Evolutionary conservation across 2,113 vertebrate genomes (phyloP), one percentile per base, ranked within the genome.

Genomic region (Solenodon paradoxus): DNA sequence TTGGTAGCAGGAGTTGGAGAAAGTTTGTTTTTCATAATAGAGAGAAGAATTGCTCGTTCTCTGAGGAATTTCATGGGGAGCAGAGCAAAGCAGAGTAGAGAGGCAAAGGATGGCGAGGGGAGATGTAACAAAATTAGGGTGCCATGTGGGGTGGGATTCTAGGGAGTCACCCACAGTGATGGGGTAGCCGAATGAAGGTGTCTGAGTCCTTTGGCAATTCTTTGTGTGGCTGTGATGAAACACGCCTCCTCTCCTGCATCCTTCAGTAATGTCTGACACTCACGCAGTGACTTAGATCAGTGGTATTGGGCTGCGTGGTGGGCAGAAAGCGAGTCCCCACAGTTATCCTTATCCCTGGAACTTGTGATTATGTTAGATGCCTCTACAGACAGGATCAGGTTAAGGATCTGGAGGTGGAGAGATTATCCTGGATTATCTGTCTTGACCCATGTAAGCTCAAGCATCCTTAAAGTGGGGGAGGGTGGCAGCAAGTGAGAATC

Each of bases 161-260:
- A 78, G 40, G 55, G 66, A 61, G 13, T 49, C 9, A 17, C 63
- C 22, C 6, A 35, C 22, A 3, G 12, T 9, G 26, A 17, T n/a
- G n/a, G 47, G n/a, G 13, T 9, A 22, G 45, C 35, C 28, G 16
- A 51, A 66, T 45, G 12, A 5, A 22, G 30, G 15, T 2, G 17
- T 38, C 35, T 45, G 7, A 20, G n/a, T 38, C 61, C 2, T 1
- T 15, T 2, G 5, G 40, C 42, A 61, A 49, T 5, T 2, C 40
- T 17, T 6, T 9, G 15, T 0, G 2, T 64, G 28, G 12, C n/a
- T 35, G 12, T n/a, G 17, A 9, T 9, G 49, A 71, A 47, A 42
- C 11, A 3, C 2, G 2, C 2, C 4, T 20, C 24, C 28, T 11
- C 7, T 7, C 49, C 10, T 5, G 12, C 12, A 1, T 15, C 28